Percentiles rank a stretch among this genome's conserved stretches.
Evolutionary conservation across 2,888 invertebrate genomes (phyloP).

Genomic region (Notodonta dromedarius): DNA sequence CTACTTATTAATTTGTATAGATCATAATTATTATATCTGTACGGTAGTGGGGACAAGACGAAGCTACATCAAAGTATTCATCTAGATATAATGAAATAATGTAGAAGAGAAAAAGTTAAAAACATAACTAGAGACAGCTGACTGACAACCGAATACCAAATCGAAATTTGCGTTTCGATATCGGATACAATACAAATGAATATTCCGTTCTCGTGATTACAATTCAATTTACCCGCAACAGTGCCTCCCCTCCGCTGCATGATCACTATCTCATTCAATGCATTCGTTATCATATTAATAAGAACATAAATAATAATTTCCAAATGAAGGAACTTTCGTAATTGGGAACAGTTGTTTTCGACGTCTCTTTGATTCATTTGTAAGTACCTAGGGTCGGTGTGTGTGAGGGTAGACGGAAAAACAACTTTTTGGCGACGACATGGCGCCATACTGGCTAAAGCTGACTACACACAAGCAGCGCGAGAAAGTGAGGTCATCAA

Average conservation of each 20-base stretch:
- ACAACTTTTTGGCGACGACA: conserved; percentile 3
- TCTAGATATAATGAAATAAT: too few species aligned
- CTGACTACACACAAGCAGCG: not conserved
- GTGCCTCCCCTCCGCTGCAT: conserved; percentile 18
- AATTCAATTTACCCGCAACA: not conserved
- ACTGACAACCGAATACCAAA: too few species aligned
- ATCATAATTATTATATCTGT: too few species aligned
- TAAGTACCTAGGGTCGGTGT: conserved; percentile 10
- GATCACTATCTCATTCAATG: conserved; percentile 44
- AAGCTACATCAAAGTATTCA: too few species aligned
- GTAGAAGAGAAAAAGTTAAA: too few species aligned
- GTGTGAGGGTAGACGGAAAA: not conserved
- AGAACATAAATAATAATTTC: conserved; percentile 46
- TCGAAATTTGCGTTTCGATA: too few species aligned
- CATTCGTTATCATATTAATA: conserved; percentile 60
- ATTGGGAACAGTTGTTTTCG: conserved; percentile 36
- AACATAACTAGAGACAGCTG: too few species aligned
- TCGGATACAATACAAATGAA: conserved; percentile 36
- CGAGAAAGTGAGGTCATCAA: too few species aligned
- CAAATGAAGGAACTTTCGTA: conserved; percentile 36
- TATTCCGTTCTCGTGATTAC: conserved; percentile 30
- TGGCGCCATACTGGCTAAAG: conserved; percentile 3
- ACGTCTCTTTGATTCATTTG: conserved; percentile 26
- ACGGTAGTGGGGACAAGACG: too few species aligned
- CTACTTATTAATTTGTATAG: too few species aligned